These are phyloP conservation scores for Coturnix japonica DNA, from an alignment of 2,113 vertebrate genomes.

Conservation along the genomic window DNA sequence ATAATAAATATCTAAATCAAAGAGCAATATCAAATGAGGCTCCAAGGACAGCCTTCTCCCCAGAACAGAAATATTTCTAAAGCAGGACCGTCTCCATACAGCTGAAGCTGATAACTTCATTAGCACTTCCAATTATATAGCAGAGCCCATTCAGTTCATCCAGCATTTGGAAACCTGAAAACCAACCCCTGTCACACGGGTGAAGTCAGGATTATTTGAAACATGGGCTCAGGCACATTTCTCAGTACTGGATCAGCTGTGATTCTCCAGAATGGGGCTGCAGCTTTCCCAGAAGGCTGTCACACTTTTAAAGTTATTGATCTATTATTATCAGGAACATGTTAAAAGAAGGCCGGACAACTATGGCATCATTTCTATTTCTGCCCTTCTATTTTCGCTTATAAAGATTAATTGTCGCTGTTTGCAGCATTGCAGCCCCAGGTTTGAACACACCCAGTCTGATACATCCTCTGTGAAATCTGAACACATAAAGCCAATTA, in stretches of 20 bases:
- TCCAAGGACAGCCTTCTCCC: not conserved
- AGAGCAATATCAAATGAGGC: not conserved
- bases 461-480: not conserved
- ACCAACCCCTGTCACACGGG: not conserved
- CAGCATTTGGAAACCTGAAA: not conserved
- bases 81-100: not conserved
- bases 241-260: not conserved
- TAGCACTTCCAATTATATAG: fast-evolving
- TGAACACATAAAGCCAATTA: not conserved
- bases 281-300: constrained; percentile 43
- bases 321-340: constrained; percentile 22
- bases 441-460: not conserved
- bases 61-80: not conserved
- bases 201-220: not conserved
- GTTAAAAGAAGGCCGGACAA: not conserved
- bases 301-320: constrained; percentile 40
- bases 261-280: not conserved
- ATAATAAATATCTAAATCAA: not conserved
- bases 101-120: not conserved
- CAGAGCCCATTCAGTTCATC: not conserved
- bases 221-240: not conserved
- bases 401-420: not conserved
- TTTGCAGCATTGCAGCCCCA: not conserved
- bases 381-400: constrained; percentile 37
- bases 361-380: constrained; percentile 25